Evolutionary conservation across 2,888 invertebrate species (phyloP).

Genomic region (Drosophila rellima): DNA sequence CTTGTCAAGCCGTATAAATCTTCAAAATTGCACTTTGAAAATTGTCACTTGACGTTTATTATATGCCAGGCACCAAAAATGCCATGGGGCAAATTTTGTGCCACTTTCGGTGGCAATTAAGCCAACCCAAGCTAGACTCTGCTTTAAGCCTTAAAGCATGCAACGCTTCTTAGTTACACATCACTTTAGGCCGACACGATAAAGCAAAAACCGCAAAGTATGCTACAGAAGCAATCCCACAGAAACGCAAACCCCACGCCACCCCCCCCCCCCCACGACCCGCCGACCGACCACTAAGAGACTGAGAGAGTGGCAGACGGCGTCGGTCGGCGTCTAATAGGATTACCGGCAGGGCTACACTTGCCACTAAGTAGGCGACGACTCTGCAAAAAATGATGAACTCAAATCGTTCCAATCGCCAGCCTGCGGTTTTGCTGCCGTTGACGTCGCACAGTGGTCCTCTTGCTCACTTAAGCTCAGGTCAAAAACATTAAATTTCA

Average conservation of each 20-base stretch:
- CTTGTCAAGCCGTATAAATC: conserved; percentile 39
- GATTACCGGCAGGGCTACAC: conserved; percentile 61
- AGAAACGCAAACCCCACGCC: too few species aligned
- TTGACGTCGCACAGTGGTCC: conserved; percentile 7
- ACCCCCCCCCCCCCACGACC: too few species aligned
- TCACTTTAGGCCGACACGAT: conserved; percentile 35
- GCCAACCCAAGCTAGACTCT: neutral
- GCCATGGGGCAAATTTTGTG: conserved; percentile 3
- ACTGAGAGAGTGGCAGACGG: conserved; percentile 11
- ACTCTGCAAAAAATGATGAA: conserved; percentile 45
- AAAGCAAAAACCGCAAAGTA: conserved; percentile 67
- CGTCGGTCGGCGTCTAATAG: conserved; percentile 61
- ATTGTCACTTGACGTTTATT: conserved; percentile 48
- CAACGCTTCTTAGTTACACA: conserved; percentile 37
- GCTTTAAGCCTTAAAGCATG: conserved; percentile 50
- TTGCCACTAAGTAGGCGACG: conserved; percentile 56
- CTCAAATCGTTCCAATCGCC: conserved; percentile 56
- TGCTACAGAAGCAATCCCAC: conserved; percentile 37
- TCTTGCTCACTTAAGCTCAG: neutral
- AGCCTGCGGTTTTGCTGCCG: conserved; percentile 61
- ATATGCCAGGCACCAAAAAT: conserved; percentile 1
- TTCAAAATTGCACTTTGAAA: conserved; percentile 50
- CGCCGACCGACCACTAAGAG: too few species aligned
- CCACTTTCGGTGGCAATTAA: conserved; percentile 30
- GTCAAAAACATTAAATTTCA: neutral